Evolutionary conservation across 2,113 vertebrate species (phyloP), one percentile per base, ranked within the genome.

Genomic region (Saguinus midas): DNA sequence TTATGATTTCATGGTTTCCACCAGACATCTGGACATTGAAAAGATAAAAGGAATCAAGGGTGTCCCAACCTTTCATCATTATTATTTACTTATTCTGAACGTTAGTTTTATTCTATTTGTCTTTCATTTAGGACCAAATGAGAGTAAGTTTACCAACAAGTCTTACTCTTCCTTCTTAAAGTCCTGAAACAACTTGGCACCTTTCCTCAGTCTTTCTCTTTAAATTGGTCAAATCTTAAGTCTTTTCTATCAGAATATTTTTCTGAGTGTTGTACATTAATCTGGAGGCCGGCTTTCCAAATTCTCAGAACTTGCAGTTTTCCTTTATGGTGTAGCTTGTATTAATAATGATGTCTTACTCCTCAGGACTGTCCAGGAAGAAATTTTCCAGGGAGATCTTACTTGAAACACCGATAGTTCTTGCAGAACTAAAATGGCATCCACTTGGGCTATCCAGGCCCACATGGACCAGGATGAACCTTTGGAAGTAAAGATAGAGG

Each of bases 401-500:
- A 37, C 12, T 50, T 70, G 85, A 90, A 57, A 72, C 66, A 48
- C 40, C 43, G 27, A 10, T 10, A 87, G 57, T 40, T 84, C 90
- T 84, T 45, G 7, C 55, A 17, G 25, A 58, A 14, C 64, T 76
- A 3, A 45, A 20, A 96, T 96, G 96, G 55, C 82, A 70, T 75
- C 78, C 52, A 0, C 86, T 55, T 73, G 82, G 79, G 43, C 83
- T 80, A 40, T 27, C 12, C 70, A 68, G 68, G 43, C 72, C 72
- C 73, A 10, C 32, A 66, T 61, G 45, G 43, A 88, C n/a, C 20
- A n/a, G 48, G 72, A 81, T 29, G 87, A 57, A 66, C 29, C 88
- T 91, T 64, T 97, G 87, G 76, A 95, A 95, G 14, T 93, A 55
- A 96, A 95, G 55, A 43, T 11, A 32, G 81, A 96, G 68, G 70